phyloP scores from a whole-genome alignment of 1,140 invertebrate genomes.

The Branchinecta lindahli region DNA sequence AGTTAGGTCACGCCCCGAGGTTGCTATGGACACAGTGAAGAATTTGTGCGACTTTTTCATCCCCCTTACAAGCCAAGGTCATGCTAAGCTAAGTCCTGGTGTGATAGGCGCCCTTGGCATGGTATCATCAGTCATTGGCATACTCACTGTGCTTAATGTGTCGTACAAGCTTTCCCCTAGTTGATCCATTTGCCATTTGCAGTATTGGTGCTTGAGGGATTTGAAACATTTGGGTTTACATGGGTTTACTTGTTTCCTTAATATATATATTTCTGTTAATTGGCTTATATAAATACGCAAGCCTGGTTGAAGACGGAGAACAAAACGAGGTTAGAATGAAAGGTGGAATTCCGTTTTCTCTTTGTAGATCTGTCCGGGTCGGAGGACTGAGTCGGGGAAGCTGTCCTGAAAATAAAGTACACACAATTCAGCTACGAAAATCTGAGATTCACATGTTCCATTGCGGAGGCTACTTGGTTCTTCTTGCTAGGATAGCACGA shows the following conservation, averaged over 20 bases:
- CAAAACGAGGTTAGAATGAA: background rate
- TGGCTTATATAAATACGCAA: too few relatives aligned
- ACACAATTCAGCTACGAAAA: constrained; percentile 21
- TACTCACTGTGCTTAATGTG: constrained; percentile 54
- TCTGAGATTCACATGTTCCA: constrained; percentile 16
- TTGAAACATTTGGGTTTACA: too few relatives aligned
- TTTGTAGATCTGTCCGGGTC: constrained; percentile 52
- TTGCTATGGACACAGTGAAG: constrained; percentile 62
- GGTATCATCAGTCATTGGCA: constrained; percentile 54
- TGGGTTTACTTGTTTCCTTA: too few relatives aligned
- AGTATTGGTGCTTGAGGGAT: too few relatives aligned
- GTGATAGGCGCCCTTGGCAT: constrained; percentile 57
- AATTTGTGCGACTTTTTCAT: constrained; percentile 73
- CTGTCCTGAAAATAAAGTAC: constrained; percentile 39
- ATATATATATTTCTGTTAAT: too few relatives aligned
- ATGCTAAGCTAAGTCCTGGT: constrained; percentile 53
- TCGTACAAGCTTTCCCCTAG: constrained; percentile 21
- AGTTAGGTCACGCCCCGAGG: constrained; percentile 40
- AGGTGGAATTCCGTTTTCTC: constrained; percentile 31
- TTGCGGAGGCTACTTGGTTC: background rate
- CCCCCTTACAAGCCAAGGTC: constrained; percentile 57
- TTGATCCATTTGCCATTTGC: too few relatives aligned
- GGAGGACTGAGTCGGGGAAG: constrained; percentile 54
- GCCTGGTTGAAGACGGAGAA: too few relatives aligned
- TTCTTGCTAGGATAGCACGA: too few relatives aligned